Evolutionary conservation across 2,888 invertebrate species (phyloP).

Genomic region (Lasioglossum lativentre): DNA sequence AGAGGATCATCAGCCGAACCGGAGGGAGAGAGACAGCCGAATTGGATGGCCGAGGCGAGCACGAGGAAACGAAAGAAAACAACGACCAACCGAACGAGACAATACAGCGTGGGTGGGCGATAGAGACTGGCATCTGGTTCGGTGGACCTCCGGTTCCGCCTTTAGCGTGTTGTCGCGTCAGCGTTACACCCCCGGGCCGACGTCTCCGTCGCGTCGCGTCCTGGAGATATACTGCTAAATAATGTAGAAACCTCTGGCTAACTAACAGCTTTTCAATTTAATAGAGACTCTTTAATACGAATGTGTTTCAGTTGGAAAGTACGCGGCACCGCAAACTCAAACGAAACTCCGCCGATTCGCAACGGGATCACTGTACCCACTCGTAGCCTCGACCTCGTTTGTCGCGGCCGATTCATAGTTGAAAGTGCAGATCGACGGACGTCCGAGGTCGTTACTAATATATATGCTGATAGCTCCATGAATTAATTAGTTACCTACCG

Average conservation of each 20-base stretch:
- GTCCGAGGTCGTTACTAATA: background rate
- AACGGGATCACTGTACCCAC: background rate
- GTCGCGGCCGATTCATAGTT: background rate
- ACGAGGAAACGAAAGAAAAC: conserved; percentile 46
- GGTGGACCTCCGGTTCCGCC: conserved; percentile 78
- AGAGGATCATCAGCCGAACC: background rate
- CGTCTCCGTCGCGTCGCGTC: conserved; percentile 58
- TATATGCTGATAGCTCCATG: background rate
- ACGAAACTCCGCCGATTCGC: background rate
- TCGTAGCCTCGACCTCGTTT: conserved; percentile 11
- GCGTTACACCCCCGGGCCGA: conserved; percentile 78
- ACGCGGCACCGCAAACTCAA: background rate
- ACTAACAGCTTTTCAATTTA: conserved; percentile 7
- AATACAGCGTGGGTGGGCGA: conserved; percentile 41
- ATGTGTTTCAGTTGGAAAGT: background rate
- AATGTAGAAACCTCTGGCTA: conserved; percentile 34
- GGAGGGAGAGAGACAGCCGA: background rate
- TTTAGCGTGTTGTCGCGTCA: conserved; percentile 83
- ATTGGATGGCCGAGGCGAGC: conserved; percentile 18
- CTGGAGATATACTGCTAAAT: conserved; percentile 82
- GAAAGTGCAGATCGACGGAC: background rate
- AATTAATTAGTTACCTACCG: background rate
- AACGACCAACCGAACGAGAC: conserved; percentile 41
- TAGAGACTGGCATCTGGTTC: conserved; percentile 67
- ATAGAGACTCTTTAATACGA: background rate